These are phyloP conservation scores for Tetraodon nigroviridis DNA, from an alignment of 2,113 vertebrate genomes.

Conservation along the genomic window DNA sequence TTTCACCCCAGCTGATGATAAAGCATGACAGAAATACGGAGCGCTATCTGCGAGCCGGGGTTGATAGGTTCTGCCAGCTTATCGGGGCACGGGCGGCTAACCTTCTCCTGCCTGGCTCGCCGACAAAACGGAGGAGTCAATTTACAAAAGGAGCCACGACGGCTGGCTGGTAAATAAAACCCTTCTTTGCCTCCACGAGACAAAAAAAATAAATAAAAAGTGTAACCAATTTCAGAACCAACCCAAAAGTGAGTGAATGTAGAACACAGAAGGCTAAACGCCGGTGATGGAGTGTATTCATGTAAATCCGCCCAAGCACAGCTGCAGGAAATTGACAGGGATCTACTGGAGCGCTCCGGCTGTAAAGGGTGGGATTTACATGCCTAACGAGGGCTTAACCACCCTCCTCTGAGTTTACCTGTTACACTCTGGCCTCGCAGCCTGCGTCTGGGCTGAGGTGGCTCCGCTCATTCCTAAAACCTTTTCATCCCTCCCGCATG, in stretches of 20 bases:
- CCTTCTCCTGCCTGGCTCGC: constrained; percentile 69
- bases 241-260: constrained; percentile 46
- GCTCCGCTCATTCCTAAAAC: constrained; percentile 66
- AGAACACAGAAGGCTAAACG: constrained; percentile 65
- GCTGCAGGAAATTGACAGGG: constrained; percentile 80
- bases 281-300: constrained; percentile 73
- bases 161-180: constrained; percentile 72
- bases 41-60: constrained; percentile 70
- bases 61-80: constrained; percentile 79
- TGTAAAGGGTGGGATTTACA: constrained; percentile 84
- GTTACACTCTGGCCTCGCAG: constrained; percentile 69
- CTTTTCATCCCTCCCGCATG: constrained; percentile 70
- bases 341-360: constrained; percentile 76
- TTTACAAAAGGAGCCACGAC: constrained; percentile 69
- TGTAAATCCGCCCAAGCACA: constrained; percentile 75
- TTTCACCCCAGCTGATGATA: constrained; percentile 79
- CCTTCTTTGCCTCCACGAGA: constrained; percentile 39
- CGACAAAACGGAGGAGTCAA: constrained; percentile 74
- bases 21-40: constrained; percentile 79
- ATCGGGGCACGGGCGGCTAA: constrained; percentile 75
- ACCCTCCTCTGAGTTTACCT: constrained; percentile 77
- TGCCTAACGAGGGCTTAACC: constrained; percentile 81
- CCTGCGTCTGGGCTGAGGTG: constrained; percentile 55
- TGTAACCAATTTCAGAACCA: constrained; percentile 56
- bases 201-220: constrained; percentile 38